phyloP scores from a whole-genome alignment of 2,113 vertebrate species.

The Notothenia coriiceps region DNA sequence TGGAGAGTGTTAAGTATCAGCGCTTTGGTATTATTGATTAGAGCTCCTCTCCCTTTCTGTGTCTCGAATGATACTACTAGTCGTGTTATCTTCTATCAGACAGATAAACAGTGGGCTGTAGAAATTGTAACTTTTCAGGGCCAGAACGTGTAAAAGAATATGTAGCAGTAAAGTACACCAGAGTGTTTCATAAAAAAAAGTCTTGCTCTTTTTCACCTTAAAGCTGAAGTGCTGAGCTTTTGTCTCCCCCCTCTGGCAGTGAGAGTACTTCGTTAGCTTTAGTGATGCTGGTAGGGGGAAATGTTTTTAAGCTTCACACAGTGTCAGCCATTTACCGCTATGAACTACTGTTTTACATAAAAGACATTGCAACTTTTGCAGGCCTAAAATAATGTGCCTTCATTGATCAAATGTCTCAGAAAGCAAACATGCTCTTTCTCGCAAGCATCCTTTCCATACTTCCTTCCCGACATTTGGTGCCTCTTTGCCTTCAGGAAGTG shows the following conservation, averaged over 20 bases:
- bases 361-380: no score
- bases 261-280: neutral
- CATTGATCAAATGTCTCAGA: neutral
- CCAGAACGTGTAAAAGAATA: neutral
- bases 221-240: neutral
- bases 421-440: neutral
- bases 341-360: neutral
- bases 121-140: neutral
- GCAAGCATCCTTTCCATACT: neutral
- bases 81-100: neutral
- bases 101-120: no score
- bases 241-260: no score
- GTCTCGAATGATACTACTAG: neutral
- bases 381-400: no score
- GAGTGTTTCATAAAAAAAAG: neutral
- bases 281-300: neutral
- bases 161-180: neutral
- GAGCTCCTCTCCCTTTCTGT: conserved; percentile 12
- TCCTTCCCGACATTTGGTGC: neutral
- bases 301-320: no score
- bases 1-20: conserved; percentile 19
- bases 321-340: neutral
- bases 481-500: conserved; percentile 4
- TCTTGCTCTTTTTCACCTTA: neutral
- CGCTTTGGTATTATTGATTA: conserved; percentile 37